phyloP scores from a whole-genome alignment of 2,113 vertebrate genomes.

The Cyphomyrus discorhynchus region DNA sequence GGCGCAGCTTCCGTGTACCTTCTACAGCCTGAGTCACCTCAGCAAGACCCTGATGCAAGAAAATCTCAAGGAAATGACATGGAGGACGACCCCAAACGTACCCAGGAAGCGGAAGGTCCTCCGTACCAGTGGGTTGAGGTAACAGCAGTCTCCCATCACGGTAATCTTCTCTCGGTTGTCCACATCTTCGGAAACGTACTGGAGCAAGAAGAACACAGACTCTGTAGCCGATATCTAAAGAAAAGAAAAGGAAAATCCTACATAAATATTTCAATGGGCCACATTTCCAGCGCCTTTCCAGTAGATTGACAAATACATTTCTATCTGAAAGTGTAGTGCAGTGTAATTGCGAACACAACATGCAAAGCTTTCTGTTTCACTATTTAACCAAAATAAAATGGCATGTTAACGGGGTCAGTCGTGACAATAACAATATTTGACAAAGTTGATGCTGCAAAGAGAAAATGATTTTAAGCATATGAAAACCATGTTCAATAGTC shows the following conservation, averaged over 20 bases:
- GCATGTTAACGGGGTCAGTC: background rate
- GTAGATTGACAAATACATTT: too few relatives aligned
- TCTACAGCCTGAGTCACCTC: background rate
- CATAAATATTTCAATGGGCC: background rate
- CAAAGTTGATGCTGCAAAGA: background rate
- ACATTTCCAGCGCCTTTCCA: background rate
- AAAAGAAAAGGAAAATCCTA: conserved; percentile 38
- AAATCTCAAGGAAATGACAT: background rate
- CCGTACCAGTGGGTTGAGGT: conserved; percentile 82
- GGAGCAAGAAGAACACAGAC: conserved; percentile 79
- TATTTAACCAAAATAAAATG: background rate
- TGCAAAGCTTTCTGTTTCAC: background rate
- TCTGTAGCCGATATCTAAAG: conserved; percentile 77
- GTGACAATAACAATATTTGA: background rate
- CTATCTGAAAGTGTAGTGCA: background rate
- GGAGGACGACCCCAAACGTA: conserved; percentile 45
- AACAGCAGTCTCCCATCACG: conserved; percentile 83
- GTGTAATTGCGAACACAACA: background rate
- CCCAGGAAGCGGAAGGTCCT: conserved; percentile 82
- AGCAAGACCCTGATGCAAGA: background rate
- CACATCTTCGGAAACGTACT: conserved; percentile 74
- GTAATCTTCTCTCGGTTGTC: conserved; percentile 83
- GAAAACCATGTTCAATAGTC: background rate
- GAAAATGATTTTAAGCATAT: background rate
- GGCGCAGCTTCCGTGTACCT: background rate